Conservation (phyloP, 2,888 invertebrate genomes). For the Calameuta pallipes region DNA sequence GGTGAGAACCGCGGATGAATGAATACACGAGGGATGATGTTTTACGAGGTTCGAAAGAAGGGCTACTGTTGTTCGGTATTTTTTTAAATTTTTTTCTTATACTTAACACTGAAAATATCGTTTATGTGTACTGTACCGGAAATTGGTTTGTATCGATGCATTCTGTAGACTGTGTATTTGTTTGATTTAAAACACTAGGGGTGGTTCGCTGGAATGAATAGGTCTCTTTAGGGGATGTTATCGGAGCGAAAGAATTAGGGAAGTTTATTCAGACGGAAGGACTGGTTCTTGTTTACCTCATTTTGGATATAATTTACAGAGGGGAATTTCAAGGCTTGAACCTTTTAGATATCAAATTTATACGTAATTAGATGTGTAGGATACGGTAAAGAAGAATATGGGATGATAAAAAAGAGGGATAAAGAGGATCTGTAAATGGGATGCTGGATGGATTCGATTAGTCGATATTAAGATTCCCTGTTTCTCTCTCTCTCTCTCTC, state of each 20-base stretch:
- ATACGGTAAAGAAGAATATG: background rate
- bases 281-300: background rate
- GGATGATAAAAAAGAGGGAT: background rate
- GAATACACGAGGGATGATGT: background rate
- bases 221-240: background rate
- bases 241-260: background rate
- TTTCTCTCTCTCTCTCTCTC: conserved; percentile 2
- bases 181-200: background rate
- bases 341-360: background rate
- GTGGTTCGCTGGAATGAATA: background rate
- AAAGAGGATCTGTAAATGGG: background rate
- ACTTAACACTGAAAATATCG: background rate
- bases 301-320: background rate
- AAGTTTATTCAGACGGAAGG: too few species aligned
- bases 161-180: background rate
- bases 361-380: background rate
- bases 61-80: background rate
- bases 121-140: background rate
- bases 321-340: background rate
- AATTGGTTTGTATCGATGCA: background rate
- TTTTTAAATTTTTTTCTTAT: background rate
- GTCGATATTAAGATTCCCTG: conserved; percentile 30
- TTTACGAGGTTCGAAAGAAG: background rate
- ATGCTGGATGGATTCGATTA: background rate
- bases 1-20: background rate